Evolutionary conservation across 2,113 vertebrate genomes (phyloP).

Genomic region (Oxyura jamaicensis): DNA sequence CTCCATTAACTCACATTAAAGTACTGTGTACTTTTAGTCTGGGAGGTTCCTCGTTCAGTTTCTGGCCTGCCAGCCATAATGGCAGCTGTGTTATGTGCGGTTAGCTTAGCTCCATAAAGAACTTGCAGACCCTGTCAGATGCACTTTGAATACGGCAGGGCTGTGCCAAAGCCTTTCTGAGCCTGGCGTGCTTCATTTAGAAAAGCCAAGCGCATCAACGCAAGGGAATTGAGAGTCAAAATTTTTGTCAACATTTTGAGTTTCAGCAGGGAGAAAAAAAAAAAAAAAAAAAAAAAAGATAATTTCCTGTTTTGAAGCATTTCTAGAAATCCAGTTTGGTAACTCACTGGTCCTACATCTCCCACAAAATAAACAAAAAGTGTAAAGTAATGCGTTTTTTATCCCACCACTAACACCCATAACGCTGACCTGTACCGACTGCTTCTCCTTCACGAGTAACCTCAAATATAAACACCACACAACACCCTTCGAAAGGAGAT

Average conservation of each 20-base stretch:
- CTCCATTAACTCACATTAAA: neutral
- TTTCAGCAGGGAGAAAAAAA: neutral
- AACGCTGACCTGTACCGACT: slow-evolving; percentile 2
- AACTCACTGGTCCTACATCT: neutral
- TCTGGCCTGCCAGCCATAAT: slow-evolving; percentile 11
- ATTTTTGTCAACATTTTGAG: neutral
- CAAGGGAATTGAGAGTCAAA: slow-evolving; percentile 2
- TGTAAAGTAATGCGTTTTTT: slow-evolving; percentile 39
- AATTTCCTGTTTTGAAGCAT: slow-evolving; percentile 65
- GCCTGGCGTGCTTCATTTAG: neutral
- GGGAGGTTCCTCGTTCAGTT: slow-evolving; percentile 24
- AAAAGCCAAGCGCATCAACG: neutral
- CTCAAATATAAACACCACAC: slow-evolving; percentile 23
- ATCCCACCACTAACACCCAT: slow-evolving; percentile 16
- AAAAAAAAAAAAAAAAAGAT: neutral
- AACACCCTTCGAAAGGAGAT: neutral
- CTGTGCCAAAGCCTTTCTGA: neutral
- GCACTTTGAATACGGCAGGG: slow-evolving; percentile 14
- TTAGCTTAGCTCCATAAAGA: slow-evolving; percentile 15
- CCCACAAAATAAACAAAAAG: slow-evolving; percentile 59
- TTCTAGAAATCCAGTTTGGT: slow-evolving; percentile 48
- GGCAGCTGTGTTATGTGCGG: slow-evolving; percentile 38
- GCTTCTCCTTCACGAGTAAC: neutral
- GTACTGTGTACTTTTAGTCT: neutral
- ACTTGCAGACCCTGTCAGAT: slow-evolving; percentile 12